Evolutionary conservation across 2,797 vertebrate genomes (phyloP).

Genomic region (Typhlichthys subterraneus): DNA sequence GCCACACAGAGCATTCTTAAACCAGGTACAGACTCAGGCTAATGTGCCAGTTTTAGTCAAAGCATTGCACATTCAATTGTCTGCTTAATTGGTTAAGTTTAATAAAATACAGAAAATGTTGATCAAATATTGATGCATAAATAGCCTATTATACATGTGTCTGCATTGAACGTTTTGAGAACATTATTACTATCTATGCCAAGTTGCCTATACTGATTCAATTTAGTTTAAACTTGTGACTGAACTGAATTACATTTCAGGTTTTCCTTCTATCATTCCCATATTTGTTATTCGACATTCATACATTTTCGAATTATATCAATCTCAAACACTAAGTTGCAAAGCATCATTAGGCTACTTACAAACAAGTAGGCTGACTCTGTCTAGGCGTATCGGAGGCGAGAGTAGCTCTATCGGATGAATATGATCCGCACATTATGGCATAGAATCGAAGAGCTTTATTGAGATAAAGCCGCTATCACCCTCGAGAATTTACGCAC

Average conservation of each 20-base stretch:
- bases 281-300: not conserved
- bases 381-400: constrained; percentile 34
- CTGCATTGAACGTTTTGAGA: not conserved
- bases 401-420: constrained; percentile 53
- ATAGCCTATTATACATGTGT: not conserved
- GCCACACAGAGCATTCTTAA: constrained; percentile 50
- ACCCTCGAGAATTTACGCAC: constrained; percentile 61
- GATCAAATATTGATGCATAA: not conserved
- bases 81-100: constrained; percentile 14
- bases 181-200: not conserved
- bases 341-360: constrained; percentile 20
- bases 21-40: constrained; percentile 37
- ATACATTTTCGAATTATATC: too few relatives aligned
- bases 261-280: not conserved
- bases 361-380: constrained; percentile 43
- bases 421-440: constrained; percentile 68
- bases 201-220: not conserved
- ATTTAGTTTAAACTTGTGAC: too few relatives aligned
- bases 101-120: not conserved
- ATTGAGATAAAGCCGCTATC: constrained; percentile 64
- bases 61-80: constrained; percentile 25
- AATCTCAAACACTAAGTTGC: too few relatives aligned
- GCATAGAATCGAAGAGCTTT: constrained; percentile 64
- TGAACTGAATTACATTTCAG: too few relatives aligned
- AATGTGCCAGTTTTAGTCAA: constrained; percentile 34